These are phyloP conservation scores for Oncorhynchus keta DNA, from an alignment of 2,113 vertebrate species.

Conservation along the genomic window DNA sequence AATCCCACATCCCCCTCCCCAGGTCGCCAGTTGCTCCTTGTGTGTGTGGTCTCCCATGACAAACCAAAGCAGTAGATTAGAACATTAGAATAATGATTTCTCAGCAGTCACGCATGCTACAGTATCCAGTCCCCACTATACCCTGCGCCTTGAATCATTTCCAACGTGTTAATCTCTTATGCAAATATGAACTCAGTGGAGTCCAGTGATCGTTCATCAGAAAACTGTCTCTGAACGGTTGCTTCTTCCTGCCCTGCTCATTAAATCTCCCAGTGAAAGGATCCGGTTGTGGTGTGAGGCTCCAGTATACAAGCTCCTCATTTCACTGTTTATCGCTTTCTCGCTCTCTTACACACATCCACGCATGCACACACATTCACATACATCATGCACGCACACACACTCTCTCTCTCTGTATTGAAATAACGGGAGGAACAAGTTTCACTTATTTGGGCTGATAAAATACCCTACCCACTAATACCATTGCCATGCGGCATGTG, in stretches of 20 bases:
- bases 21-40: slow-evolving; percentile 11
- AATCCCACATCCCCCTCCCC: slow-evolving; percentile 19
- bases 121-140: slow-evolving; percentile 45
- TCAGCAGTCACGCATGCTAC: slow-evolving; percentile 64
- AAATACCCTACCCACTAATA: background rate
- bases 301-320: slow-evolving; percentile 41
- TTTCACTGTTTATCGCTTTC: slow-evolving; percentile 37
- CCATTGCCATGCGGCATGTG: too few species aligned
- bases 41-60: slow-evolving; percentile 49
- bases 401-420: slow-evolving; percentile 6
- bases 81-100: slow-evolving; percentile 62
- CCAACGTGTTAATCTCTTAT: slow-evolving; percentile 75
- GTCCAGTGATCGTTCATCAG: slow-evolving; percentile 76
- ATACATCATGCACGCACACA: slow-evolving; percentile 7
- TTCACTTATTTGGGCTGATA: slow-evolving; percentile 52
- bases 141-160: slow-evolving; percentile 63
- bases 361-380: background rate
- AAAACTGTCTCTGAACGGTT: slow-evolving; percentile 71
- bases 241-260: slow-evolving; percentile 66
- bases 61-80: slow-evolving; percentile 61
- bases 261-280: slow-evolving; percentile 64
- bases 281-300: slow-evolving; percentile 58
- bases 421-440: slow-evolving; percentile 45
- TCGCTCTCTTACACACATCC: slow-evolving; percentile 21
- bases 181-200: slow-evolving; percentile 75